Evolutionary conservation across 2,113 vertebrate genomes (phyloP).

Genomic region (rat (Rattus norvegicus)): GRCr8 NC_086020.1:78022001-78022500

Average conservation of each 20-base stretch:
- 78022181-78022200: background rate
- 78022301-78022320: background rate
- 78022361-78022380: background rate
- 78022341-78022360: background rate
- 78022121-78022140: background rate
- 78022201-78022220: conserved; percentile 7
- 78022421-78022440: no score
- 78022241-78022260: background rate
- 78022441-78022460: accelerated
- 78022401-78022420: background rate
- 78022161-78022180: background rate
- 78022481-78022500: background rate
- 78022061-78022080: conserved; percentile 14
- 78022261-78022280: background rate
- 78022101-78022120: background rate
- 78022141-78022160: background rate
- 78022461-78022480: background rate
- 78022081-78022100: conserved; percentile 37
- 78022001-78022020: background rate
- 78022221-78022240: background rate
- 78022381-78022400: no score
- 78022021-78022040: background rate
- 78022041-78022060: background rate
- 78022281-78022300: background rate
- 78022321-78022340: background rate